These are phyloP conservation scores for Aphelinus atriplicis DNA, from an alignment of 1,140 invertebrate genomes.

Conservation along the genomic window DNA sequence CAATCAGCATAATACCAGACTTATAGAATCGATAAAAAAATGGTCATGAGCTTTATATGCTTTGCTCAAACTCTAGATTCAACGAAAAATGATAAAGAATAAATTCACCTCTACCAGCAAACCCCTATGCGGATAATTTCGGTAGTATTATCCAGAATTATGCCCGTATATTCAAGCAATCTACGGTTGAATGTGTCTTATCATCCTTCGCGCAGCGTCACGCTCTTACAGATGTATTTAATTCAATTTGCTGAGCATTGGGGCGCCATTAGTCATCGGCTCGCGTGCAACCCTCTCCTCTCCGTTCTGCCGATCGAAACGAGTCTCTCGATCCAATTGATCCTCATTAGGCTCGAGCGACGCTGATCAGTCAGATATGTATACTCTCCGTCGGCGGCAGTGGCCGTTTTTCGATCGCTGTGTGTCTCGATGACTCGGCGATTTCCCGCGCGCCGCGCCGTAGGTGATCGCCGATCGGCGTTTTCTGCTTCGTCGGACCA, in stretches of 20 bases:
- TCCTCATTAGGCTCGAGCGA: not conserved
- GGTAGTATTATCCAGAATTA: no score
- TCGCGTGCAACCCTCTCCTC: constrained; percentile 17
- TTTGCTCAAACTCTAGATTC: no score
- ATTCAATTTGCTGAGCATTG: constrained; percentile 28
- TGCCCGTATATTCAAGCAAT: no score
- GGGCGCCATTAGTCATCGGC: constrained; percentile 40
- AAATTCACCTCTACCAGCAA: no score
- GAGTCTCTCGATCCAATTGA: no score
- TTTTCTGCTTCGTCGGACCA: constrained; percentile 2
- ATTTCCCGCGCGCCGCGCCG: not conserved
- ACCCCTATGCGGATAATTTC: no score
- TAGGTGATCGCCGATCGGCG: not conserved
- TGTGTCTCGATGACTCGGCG: constrained; percentile 16
- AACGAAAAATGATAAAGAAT: no score
- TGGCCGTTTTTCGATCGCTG: not conserved
- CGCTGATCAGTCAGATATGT: no score
- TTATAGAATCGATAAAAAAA: no score
- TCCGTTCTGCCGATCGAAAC: no score
- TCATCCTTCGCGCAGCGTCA: constrained; percentile 26
- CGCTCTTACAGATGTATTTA: constrained; percentile 15
- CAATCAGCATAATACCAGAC: no score
- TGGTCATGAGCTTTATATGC: no score
- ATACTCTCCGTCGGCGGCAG: not conserved
- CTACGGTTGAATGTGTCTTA: constrained; percentile 8